Conservation (phyloP, 1,140 invertebrate species). For the Drosophila prosaltans region DNA sequence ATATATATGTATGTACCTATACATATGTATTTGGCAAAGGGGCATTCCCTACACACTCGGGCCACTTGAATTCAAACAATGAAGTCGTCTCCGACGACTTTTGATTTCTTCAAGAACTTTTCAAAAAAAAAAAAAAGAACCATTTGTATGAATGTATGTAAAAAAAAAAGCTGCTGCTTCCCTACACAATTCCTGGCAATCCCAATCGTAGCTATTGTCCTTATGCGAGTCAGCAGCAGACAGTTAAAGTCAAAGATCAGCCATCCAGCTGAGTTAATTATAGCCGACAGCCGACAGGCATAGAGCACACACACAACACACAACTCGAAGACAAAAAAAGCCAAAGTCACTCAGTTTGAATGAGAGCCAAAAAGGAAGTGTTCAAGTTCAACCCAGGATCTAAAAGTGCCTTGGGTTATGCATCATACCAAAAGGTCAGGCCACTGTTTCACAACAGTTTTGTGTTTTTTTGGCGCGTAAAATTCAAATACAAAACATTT, state of each 20-base stretch:
- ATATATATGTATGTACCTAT: slow-evolving; percentile 15
- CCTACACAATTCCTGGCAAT: slow-evolving; percentile 21
- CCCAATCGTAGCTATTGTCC: slow-evolving; percentile 50
- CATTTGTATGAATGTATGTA: slow-evolving; percentile 28
- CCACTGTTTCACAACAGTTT: background rate
- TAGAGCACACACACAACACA: slow-evolving; percentile 23
- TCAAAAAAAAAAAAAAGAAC: slow-evolving; percentile 6
- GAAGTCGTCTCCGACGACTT: slow-evolving; percentile 54
- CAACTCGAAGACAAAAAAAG: slow-evolving; percentile 31
- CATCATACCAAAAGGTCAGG: background rate
- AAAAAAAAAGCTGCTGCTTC: slow-evolving; percentile 41
- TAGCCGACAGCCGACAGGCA: slow-evolving; percentile 56
- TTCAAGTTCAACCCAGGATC: slow-evolving; percentile 38
- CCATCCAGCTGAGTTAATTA: slow-evolving; percentile 81
- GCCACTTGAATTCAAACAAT: slow-evolving; percentile 63
- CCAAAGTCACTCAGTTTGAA: slow-evolving; percentile 48
- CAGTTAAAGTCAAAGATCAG: slow-evolving; percentile 80
- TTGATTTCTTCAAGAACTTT: slow-evolving; percentile 74
- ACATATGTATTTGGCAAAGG: slow-evolving; percentile 28
- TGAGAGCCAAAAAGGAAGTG: slow-evolving; percentile 49
- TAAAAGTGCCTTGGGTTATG: slow-evolving; percentile 50
- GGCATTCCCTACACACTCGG: slow-evolving; percentile 55
- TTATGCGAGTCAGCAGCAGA: slow-evolving; percentile 54
- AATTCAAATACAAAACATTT: background rate
- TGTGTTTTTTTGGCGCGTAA: background rate